A percentile compares a stretch with the other conserved stretches of the same genome.
Conservation (phyloP, 2,888 invertebrate genomes). For the Phyto melanocephala region DNA sequence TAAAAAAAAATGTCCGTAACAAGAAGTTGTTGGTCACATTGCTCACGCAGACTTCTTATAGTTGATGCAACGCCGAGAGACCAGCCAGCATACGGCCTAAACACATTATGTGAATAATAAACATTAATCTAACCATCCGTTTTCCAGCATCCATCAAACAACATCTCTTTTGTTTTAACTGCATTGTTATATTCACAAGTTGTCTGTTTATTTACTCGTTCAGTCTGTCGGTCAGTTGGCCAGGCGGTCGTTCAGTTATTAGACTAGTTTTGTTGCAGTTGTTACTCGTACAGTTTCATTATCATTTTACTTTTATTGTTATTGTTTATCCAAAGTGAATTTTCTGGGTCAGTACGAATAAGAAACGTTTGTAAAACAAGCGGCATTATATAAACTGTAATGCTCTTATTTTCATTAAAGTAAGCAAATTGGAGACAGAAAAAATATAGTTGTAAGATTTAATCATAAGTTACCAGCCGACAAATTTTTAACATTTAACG, state of each 20-base stretch:
- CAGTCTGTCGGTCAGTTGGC: background rate
- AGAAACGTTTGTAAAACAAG: constrained; percentile 16
- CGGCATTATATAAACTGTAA: constrained; percentile 43
- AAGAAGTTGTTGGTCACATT: constrained; percentile 16
- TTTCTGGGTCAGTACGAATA: constrained; percentile 59
- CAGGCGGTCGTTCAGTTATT: background rate
- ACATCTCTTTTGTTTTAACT: constrained; percentile 32
- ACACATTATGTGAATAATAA: constrained; percentile 28
- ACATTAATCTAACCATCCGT: background rate
- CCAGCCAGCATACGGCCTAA: constrained; percentile 1
- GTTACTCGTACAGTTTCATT: constrained; percentile 41
- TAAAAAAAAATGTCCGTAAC: no score
- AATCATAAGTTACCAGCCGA: constrained; percentile 41
- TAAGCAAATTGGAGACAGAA: background rate
- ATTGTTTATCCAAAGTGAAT: constrained; percentile 58
- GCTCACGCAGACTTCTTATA: background rate
- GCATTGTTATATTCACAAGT: background rate
- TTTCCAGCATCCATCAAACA: constrained; percentile 20
- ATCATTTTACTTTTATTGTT: constrained; percentile 58
- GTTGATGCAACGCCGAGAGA: constrained; percentile 6
- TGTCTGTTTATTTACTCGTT: background rate
- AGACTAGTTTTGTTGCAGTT: background rate
- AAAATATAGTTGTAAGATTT: background rate
- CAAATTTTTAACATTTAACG: constrained; percentile 30
- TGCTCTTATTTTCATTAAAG: constrained; percentile 56